Evolutionary conservation across 2,113 vertebrate genomes (phyloP), one percentile per base, ranked within the genome.

Genomic region (Triplophysa dalaica): DNA sequence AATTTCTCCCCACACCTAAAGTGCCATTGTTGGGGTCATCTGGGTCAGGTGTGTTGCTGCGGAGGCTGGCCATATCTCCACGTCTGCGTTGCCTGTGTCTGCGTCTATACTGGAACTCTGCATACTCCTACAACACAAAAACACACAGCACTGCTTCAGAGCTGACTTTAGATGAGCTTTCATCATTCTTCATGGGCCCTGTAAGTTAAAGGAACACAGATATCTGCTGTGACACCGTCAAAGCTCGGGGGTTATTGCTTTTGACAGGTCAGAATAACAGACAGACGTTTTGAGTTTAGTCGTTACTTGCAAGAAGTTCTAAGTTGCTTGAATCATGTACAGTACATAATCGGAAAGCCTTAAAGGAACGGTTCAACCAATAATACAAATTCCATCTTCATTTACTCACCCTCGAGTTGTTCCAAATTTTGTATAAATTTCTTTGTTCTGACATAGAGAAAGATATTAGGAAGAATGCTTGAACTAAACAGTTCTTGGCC

Each of bases 31-130:
- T 93, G 43, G 92, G 93, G 78, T 98, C 97, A 1, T 97, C 95
- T 0, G 93, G 93, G 75, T 97, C 95, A 0, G 95, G 93, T n/a
- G 95, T 95, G 76, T 94, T 94, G 87, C 94, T 95, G 69, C 94
- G 94, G 84, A 97, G 91, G 83, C 96, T 96, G 78, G 95, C 93
- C 93, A 96, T 90, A 43, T 99, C 97, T n/a, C 96, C 95, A 38
- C 97, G 90, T 17, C 96, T 92, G 16, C 95, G 94, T 80, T 97
- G 96, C 61, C 97, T 89, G 80, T 97, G 96, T 86, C 97, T 94
- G 87, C 97, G 93, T 87, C 97, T 93, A 90, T 97, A 98, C 95
- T 99, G 97, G 93, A 98, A 98, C 94, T 98, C 97, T 88, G 96
- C 95, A 89, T 98, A 99, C 90, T 97, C 97, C 97, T 99, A 90